These are phyloP conservation scores for Euwallacea similis DNA, from an alignment of 1,140 invertebrate species.

Conservation along the genomic window DNA sequence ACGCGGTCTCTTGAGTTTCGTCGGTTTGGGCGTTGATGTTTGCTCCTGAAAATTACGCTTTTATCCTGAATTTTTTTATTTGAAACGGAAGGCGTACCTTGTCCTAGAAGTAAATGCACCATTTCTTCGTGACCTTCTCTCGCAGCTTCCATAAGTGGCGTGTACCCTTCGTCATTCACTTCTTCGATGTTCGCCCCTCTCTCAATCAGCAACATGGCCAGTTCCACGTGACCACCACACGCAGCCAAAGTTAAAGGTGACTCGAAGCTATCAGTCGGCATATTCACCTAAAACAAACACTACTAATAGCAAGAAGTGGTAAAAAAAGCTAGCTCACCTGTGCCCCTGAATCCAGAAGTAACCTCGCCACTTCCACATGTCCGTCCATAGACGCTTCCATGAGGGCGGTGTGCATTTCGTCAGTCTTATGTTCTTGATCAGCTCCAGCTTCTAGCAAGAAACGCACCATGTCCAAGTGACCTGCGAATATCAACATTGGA, in stretches of 20 bases:
- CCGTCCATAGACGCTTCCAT: conserved; percentile 99
- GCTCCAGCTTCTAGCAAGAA: conserved; percentile 92
- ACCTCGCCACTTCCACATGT: conserved; percentile 88
- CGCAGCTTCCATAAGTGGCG: conserved; percentile 98
- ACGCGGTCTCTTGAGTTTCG: conserved; percentile 96
- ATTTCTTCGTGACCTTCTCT: conserved; percentile 98
- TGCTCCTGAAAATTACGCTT: conserved; percentile 64
- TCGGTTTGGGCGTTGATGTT: conserved; percentile 98
- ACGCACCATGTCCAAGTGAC: conserved; percentile 62
- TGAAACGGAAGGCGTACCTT: conserved; percentile 62
- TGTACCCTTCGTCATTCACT: conserved; percentile 99
- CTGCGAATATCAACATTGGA: conserved; percentile 7
- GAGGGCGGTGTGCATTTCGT: conserved; percentile 99
- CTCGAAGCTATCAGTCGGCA: conserved; percentile 99
- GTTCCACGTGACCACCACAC: conserved; percentile 96
- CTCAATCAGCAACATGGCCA: conserved; percentile 93
- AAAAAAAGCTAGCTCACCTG: conserved; percentile 59
- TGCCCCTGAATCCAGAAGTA: conserved; percentile 94
- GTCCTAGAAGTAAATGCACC: conserved; percentile 90
- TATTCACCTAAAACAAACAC: conserved; percentile 64
- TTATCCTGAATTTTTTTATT: conserved; percentile 3
- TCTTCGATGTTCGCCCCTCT: conserved; percentile 98
- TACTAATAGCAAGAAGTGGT: neutral
- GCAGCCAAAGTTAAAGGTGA: conserved; percentile 96
- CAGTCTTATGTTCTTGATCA: conserved; percentile 96